Base-by-base conservation (phyloP, 2,888 invertebrate genomes). In the Gastrophysa polygoni region DNA sequence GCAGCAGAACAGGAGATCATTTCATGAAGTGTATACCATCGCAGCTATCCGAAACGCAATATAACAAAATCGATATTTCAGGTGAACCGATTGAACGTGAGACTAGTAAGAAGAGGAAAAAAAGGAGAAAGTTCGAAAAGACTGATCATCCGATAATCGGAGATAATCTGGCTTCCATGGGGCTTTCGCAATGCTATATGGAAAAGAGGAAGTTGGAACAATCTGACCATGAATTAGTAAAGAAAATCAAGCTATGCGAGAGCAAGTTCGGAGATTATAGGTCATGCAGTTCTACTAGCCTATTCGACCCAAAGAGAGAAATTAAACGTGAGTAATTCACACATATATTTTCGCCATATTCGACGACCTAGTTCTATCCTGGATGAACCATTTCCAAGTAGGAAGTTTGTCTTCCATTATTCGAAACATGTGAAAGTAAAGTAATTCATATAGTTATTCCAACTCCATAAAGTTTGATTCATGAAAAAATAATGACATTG, bases 291-390 rank as follows among this genome's bases (percentile, higher is more conserved):
- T 24, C 46, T 21, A 61, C 51, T 18, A 71, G 69, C 46, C 21
- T 71, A 17, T 67, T 68, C 11, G 65, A 70, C 46, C 60, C 69
- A 8, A 61, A 65, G 14, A 68, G 63, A 29, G 61, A 67, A 59
- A 63, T 70, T 38, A 67, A 67, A 48, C 34, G 67, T 71, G 65
- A 62, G 61, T 54, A 18, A 18, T 10, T 51, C 4, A 5, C 2
- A 8, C 29, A 10, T 6, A 5, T 24, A 5, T 24, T 24, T 7
- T 24, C 3, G 4, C 7, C 24, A 24, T 7, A 24, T 24, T n/a
- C n/a, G n/a, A n/a, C n/a, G n/a, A n/a, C n/a, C n/a, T n/a, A n/a
- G n/a, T n/a, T n/a, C n/a, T n/a, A n/a, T n/a, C n/a, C n/a, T n/a
- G n/a, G n/a, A n/a, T n/a, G n/a, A n/a, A n/a, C n/a, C n/a, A n/a